phyloP scores from a whole-genome alignment of 1,140 invertebrate species.

The Drosophila grimshawi region DNA sequence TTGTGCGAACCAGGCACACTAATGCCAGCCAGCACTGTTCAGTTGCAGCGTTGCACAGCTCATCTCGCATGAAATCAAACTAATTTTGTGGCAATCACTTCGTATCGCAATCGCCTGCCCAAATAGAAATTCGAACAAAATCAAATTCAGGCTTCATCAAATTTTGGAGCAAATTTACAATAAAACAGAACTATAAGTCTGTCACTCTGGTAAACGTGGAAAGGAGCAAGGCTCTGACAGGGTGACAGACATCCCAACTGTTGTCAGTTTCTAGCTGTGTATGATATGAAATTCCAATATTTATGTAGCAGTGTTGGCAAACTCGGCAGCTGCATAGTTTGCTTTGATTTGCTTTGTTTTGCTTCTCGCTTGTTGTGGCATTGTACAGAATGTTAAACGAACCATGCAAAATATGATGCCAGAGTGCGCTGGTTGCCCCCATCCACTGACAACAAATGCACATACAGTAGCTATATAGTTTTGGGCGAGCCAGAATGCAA shows the following conservation, averaged over 20 bases:
- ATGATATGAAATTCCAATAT: conserved; percentile 44
- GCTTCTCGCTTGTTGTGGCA: conserved; percentile 35
- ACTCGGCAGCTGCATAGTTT: conserved; percentile 16
- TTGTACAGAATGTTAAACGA: conserved; percentile 78
- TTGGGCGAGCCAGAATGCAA: conserved; percentile 15
- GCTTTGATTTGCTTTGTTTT: conserved; percentile 26
- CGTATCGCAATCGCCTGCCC: background rate
- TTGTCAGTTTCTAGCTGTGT: conserved; percentile 34
- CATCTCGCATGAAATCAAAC: conserved; percentile 7
- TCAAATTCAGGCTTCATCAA: conserved; percentile 62
- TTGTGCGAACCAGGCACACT: background rate
- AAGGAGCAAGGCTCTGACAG: conserved; percentile 8
- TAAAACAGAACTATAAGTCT: conserved; percentile 25
- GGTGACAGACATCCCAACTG: conserved; percentile 12
- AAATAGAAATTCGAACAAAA: conserved; percentile 62
- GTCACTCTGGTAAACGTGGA: background rate
- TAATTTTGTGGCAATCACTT: conserved; percentile 25
- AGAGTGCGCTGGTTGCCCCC: conserved; percentile 6
- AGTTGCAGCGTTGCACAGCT: conserved; percentile 12
- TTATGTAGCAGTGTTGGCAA: conserved; percentile 3
- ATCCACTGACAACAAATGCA: background rate
- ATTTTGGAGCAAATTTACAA: conserved; percentile 41
- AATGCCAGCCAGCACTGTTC: conserved; percentile 32
- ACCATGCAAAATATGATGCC: conserved; percentile 78
- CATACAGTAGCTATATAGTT: conserved; percentile 18